Base-by-base conservation (phyloP, 2,113 vertebrate genomes). In the Chaetops frenatus region DNA sequence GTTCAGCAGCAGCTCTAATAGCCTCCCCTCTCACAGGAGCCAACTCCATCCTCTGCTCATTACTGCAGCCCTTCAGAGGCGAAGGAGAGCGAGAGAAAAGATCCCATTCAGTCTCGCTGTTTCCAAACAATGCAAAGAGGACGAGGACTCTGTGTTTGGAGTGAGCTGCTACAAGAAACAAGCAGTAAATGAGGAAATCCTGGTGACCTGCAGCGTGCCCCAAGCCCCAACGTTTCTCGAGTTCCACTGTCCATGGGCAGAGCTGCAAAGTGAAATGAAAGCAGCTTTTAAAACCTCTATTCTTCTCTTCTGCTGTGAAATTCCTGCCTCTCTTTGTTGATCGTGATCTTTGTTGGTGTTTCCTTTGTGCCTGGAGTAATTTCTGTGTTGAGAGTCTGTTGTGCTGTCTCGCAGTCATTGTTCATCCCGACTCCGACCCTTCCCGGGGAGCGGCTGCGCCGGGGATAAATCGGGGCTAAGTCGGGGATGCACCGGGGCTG, bases 121-220 rank as follows among this genome's bases (percentile, higher is more conserved):
- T 92, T 53, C 94, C 90, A 96, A 96, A 94, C 96, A 97, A 96
- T 95, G 96, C 95, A 73, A 94, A 95, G 95, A 96, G 93, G 72
- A 95, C 69, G 90, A 96, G 92, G 88, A 88, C 80, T 94, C 82
- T 70, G 64, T 86, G 92, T 87, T 88, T 94, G 90, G 84, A 96
- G 86, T 54, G 95, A 81, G 73, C 96, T 96, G 95, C 61, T 96
- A 42, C 73, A 94, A 96, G 83, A 79, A 97, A 96, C 74, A 84
- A 92, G 67, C 92, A 90, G 78, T 88, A 96, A 97, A 95, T 81
- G 96, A 93, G 88, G 94, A 97, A 94, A 97, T 96, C 95, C 90
- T 94, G 94, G 86, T 95, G 97, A 73, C 91, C 93, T 64, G 66
- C 61, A 48, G 90, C 1, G 25, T 73, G 88, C 92, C 95, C 65